phyloP scores from a whole-genome alignment of 2,113 vertebrate genomes.

The Tonatia bakeri region DNA sequence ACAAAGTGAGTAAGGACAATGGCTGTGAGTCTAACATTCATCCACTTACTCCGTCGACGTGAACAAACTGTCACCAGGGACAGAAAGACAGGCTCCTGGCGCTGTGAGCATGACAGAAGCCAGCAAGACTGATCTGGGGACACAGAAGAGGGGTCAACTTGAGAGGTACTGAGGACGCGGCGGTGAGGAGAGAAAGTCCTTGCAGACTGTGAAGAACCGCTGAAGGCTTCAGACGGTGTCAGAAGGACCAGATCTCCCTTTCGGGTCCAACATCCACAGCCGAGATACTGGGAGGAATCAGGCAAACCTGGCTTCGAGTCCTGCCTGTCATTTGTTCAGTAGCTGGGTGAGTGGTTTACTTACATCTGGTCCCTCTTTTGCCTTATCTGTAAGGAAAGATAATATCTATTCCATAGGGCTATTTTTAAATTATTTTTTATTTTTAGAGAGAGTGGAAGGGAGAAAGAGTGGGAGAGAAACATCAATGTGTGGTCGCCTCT shows the following conservation, averaged over 20 bases:
- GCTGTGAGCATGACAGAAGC: neutral
- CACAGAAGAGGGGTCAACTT: neutral
- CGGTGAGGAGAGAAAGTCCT: neutral
- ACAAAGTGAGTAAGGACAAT: neutral
- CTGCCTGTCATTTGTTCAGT: neutral
- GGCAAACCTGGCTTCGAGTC: neutral
- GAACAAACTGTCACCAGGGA: neutral
- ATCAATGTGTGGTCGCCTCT: too few relatives aligned
- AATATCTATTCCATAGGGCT: neutral
- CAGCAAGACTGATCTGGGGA: neutral
- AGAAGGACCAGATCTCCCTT: neutral
- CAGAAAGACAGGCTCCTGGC: neutral
- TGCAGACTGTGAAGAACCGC: neutral
- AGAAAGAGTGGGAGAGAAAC: too few relatives aligned
- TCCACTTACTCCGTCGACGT: neutral
- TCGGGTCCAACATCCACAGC: neutral
- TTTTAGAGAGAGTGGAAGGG: too few relatives aligned
- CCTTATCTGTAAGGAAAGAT: neutral
- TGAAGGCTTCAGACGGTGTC: neutral
- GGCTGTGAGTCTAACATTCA: neutral
- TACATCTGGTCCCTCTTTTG: neutral
- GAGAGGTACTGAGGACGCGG: neutral
- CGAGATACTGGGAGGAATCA: neutral
- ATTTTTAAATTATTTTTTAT: neutral
- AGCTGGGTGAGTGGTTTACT: neutral